Evolutionary conservation across 2,113 vertebrate genomes (phyloP).

Genomic region (Bujurquina vittata): DNA sequence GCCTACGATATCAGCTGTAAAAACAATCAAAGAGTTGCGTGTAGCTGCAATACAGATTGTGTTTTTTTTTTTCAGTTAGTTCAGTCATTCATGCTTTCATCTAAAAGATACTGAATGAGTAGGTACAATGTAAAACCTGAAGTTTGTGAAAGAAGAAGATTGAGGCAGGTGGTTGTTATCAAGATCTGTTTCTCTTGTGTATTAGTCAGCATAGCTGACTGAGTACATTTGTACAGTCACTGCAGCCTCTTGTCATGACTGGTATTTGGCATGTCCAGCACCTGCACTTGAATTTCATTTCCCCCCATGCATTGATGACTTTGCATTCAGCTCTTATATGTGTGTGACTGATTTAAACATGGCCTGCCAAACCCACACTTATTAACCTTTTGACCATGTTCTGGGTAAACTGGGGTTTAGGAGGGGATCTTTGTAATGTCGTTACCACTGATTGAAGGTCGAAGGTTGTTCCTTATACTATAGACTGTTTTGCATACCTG

Average conservation of each 20-base stretch:
- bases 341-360: slow-evolving; percentile 19
- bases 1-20: not conserved
- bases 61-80: too few species aligned
- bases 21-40: not conserved
- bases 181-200: slow-evolving; percentile 1
- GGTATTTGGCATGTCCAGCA: slow-evolving; percentile 21
- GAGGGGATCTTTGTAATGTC: not conserved
- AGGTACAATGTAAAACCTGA: not conserved
- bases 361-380: not conserved
- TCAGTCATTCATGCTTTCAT: not conserved
- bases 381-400: not conserved
- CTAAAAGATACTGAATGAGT: not conserved
- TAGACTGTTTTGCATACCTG: slow-evolving; percentile 47
- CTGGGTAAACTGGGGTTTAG: not conserved
- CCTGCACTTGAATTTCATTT: slow-evolving; percentile 46
- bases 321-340: slow-evolving; percentile 37
- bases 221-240: slow-evolving; percentile 35
- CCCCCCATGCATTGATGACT: slow-evolving; percentile 38
- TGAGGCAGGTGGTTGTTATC: slow-evolving; percentile 8
- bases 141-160: slow-evolving; percentile 1
- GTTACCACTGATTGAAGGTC: not conserved
- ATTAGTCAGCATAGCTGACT: slow-evolving; percentile 56
- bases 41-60: not conserved
- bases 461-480: not conserved
- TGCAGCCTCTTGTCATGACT: slow-evolving; percentile 45